Conservation (phyloP, 2,888 invertebrate genomes). For the Thecophora atra region DNA sequence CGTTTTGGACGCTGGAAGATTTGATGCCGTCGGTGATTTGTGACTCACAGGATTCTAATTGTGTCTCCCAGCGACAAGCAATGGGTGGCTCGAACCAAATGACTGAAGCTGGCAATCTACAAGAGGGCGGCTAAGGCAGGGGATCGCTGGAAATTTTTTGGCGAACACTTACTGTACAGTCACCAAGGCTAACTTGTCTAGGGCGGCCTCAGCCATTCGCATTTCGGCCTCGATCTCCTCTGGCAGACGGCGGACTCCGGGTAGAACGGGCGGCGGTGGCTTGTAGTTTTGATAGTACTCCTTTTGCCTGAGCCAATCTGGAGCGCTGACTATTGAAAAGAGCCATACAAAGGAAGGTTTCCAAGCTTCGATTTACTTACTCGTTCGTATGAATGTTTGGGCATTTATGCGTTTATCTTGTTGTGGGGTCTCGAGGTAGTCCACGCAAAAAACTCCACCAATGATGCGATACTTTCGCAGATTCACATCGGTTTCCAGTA, state of each 20-base stretch:
- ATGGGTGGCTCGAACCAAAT: conserved; percentile 84
- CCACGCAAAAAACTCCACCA: conserved; percentile 79
- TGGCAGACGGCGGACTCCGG: conserved; percentile 75
- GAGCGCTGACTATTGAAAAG: conserved; percentile 55
- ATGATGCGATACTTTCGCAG: conserved; percentile 78
- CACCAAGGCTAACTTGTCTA: conserved; percentile 77
- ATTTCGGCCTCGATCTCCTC: conserved; percentile 85
- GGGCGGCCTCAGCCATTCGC: conserved; percentile 76
- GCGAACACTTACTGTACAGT: conserved; percentile 72
- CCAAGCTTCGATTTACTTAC: conserved; percentile 53
- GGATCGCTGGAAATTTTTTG: neutral
- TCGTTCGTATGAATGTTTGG: conserved; percentile 61
- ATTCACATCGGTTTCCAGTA: conserved; percentile 74
- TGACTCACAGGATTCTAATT: conserved; percentile 60
- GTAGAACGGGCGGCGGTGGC: conserved; percentile 73
- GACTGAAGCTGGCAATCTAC: conserved; percentile 74
- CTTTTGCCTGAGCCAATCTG: conserved; percentile 70
- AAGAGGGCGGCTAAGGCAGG: conserved; percentile 4
- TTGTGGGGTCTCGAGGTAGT: conserved; percentile 79
- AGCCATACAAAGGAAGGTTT: too few species aligned
- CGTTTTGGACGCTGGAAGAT: conserved; percentile 27
- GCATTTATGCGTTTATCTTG: conserved; percentile 68
- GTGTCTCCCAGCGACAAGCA: conserved; percentile 76
- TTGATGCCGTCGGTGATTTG: conserved; percentile 57
- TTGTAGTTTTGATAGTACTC: conserved; percentile 75